A percentile compares a stretch with the other conserved stretches of the same genome.
Evolutionary conservation across 92 coral and sea anemone species (phyloP).

Genomic region (Pocillopora grandis): DNA sequence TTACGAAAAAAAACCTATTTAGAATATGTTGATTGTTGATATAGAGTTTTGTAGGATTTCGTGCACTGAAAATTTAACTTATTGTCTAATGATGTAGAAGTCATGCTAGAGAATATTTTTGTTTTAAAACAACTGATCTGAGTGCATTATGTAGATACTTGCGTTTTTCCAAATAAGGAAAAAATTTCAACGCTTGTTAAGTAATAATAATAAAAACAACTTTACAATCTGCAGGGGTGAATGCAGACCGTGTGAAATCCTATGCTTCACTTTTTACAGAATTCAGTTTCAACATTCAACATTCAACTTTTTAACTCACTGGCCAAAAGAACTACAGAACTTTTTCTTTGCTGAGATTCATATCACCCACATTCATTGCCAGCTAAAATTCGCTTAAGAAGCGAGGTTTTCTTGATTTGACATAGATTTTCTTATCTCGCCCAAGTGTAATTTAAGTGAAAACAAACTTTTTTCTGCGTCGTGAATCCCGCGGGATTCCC

Average conservation of each 20-base stretch:
- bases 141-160: background rate
- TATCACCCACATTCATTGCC: too few species aligned
- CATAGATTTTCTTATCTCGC: background rate
- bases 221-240: slow-evolving; percentile 3
- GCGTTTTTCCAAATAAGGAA: slow-evolving; percentile 33
- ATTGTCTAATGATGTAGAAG: background rate
- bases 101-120: background rate
- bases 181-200: background rate
- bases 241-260: background rate
- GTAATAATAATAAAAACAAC: background rate
- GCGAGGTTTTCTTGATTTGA: background rate
- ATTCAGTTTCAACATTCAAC: background rate
- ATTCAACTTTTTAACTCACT: too few species aligned
- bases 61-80: background rate
- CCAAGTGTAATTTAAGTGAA: background rate
- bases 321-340: too few species aligned
- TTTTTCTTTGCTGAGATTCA: too few species aligned
- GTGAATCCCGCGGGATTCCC: background rate
- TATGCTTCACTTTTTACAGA: background rate
- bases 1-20: background rate
- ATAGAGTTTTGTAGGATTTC: background rate
- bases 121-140: slow-evolving; percentile 4
- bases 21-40: background rate
- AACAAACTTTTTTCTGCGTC: background rate
- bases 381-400: background rate